Evolutionary conservation across 2,888 invertebrate genomes (phyloP).

Genomic region (Elmis aenea): DNA sequence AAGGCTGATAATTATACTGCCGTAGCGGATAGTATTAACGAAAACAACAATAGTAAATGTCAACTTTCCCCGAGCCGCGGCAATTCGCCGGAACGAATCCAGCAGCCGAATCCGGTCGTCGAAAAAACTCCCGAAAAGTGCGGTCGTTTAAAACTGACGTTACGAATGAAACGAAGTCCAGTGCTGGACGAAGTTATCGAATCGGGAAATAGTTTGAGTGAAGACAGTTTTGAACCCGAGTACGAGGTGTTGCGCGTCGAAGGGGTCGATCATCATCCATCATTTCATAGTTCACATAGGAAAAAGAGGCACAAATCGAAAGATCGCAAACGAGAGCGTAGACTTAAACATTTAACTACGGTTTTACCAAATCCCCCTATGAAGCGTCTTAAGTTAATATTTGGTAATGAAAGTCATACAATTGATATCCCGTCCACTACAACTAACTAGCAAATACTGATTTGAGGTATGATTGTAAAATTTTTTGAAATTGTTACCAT

Average conservation of each 20-base stretch:
- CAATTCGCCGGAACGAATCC: constrained; percentile 12
- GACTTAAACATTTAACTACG: constrained; percentile 43
- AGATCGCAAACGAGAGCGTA: constrained; percentile 43
- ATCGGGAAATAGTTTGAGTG: constrained; percentile 66
- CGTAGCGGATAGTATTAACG: constrained; percentile 9
- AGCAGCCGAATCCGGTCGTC: constrained; percentile 18
- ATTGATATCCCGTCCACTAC: constrained; percentile 80
- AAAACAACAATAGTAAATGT: constrained; percentile 3
- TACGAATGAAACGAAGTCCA: constrained; percentile 83
- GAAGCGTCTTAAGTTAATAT: constrained; percentile 81
- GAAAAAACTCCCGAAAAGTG: constrained; percentile 39
- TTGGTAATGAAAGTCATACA: constrained; percentile 84
- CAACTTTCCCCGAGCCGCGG: neutral
- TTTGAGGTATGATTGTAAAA: too few relatives aligned
- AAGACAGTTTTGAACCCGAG: constrained; percentile 65
- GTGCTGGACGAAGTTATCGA: constrained; percentile 80
- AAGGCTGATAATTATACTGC: constrained; percentile 28
- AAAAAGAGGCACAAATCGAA: constrained; percentile 60
- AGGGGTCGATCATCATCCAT: constrained; percentile 60
- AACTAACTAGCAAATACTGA: constrained; percentile 44
- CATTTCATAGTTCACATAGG: constrained; percentile 53
- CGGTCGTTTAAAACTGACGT: constrained; percentile 66
- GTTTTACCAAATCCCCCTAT: constrained; percentile 63
- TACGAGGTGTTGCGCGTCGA: constrained; percentile 82
- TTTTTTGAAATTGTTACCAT: constrained; percentile 14